Evolutionary conservation across 2,888 invertebrate genomes (phyloP).

Genomic region (Himalopsyche japonica): DNA sequence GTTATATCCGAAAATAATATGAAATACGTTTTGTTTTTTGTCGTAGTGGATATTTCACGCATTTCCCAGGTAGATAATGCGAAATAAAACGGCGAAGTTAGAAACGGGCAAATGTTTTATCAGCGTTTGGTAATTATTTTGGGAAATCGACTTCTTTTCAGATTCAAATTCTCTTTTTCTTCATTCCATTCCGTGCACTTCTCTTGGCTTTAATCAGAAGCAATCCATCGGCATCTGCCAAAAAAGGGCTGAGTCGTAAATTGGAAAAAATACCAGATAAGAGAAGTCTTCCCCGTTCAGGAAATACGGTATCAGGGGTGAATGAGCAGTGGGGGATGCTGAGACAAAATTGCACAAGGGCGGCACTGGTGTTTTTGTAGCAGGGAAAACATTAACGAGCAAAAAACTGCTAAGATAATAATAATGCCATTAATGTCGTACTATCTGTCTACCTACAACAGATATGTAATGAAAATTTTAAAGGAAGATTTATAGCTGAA

Average conservation of each 20-base stretch:
- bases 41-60: too few relatives aligned
- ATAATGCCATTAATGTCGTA: too few relatives aligned
- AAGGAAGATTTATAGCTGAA: too few relatives aligned
- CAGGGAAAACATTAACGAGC: background rate
- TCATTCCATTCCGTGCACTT: constrained; percentile 12
- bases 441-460: too few relatives aligned
- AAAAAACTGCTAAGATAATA: too few relatives aligned
- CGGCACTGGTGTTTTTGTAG: background rate
- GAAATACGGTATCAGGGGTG: constrained; percentile 15
- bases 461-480: too few relatives aligned
- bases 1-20: too few relatives aligned
- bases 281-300: constrained; percentile 20
- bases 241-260: constrained; percentile 41
- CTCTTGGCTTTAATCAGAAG: constrained; percentile 37
- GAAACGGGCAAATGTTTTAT: background rate
- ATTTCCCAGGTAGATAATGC: background rate
- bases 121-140: constrained; percentile 30
- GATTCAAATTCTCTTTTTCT: constrained; percentile 36
- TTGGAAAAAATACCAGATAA: constrained; percentile 41
- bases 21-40: too few relatives aligned
- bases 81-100: background rate
- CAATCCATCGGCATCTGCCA: constrained; percentile 40
- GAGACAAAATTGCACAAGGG: background rate
- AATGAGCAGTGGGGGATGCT: constrained; percentile 9
- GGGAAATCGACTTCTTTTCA: constrained; percentile 38